Evolutionary conservation across 2,797 vertebrate genomes (phyloP).

Genomic region (Neomorphus geoffroyi): DNA sequence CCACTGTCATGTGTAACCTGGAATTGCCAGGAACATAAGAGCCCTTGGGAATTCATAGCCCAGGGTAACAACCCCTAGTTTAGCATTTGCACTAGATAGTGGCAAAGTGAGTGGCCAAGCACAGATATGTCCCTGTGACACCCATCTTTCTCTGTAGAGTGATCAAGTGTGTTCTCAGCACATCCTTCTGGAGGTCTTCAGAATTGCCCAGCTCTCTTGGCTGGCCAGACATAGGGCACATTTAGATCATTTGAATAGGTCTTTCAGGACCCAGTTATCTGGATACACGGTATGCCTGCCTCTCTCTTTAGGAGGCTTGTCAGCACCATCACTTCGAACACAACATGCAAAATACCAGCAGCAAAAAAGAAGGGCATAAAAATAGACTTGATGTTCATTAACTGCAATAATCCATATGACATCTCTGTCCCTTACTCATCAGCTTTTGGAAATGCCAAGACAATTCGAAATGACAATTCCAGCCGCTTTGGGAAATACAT

Average conservation of each 20-base stretch:
- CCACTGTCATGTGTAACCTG: neutral
- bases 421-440: neutral
- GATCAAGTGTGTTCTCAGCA: neutral
- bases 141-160: neutral
- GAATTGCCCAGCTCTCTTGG: neutral
- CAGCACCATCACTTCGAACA: neutral
- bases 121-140: neutral
- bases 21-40: neutral
- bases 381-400: neutral
- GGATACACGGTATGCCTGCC: neutral
- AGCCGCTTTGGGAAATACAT: conserved; percentile 98
- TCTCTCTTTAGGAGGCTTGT: neutral
- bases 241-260: neutral
- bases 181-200: neutral
- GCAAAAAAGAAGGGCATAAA: neutral
- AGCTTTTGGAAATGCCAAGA: conserved; percentile 99
- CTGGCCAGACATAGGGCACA: neutral
- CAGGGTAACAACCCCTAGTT: neutral
- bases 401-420: neutral
- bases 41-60: neutral
- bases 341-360: neutral
- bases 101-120: neutral
- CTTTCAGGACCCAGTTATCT: neutral
- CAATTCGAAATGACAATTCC: conserved; percentile 94
- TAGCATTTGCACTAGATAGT: neutral